A percentile compares a stretch with the other conserved stretches of the same genome.
Evolutionary conservation across 2,113 vertebrate genomes (phyloP).

Genomic region (Cyprinodon variegatus): DNA sequence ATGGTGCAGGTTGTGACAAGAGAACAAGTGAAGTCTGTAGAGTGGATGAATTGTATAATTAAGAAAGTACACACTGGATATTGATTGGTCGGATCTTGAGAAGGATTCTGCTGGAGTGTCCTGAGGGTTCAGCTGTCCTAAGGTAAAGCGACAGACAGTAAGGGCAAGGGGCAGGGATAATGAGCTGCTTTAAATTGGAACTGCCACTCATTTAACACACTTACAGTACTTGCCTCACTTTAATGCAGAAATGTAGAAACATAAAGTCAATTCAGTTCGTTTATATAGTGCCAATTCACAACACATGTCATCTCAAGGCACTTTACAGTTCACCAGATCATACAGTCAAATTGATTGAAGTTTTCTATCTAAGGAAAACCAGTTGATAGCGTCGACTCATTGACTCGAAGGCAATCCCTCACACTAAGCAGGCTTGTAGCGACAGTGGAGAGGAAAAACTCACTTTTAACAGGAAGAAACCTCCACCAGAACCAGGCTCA

Average conservation of each 20-base stretch:
- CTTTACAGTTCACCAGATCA: no score
- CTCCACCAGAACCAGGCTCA: no score
- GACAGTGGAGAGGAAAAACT: no score
- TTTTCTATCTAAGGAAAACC: no score
- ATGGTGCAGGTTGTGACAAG: slow-evolving; percentile 19
- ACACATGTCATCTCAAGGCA: no score
- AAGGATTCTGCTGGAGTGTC: slow-evolving; percentile 43
- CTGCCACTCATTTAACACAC: slow-evolving; percentile 26
- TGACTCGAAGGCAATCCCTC: no score
- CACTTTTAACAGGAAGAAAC: no score
- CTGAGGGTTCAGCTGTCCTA: slow-evolving; percentile 37
- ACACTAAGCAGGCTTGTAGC: no score
- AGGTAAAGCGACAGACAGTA: slow-evolving; percentile 45
- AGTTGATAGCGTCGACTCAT: no score
- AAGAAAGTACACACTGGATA: slow-evolving; percentile 47
- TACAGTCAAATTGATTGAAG: no score
- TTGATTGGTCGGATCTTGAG: slow-evolving; percentile 58
- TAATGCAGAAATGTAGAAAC: slow-evolving; percentile 18
- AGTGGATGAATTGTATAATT: slow-evolving; percentile 68
- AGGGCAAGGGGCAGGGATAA: slow-evolving; percentile 45
- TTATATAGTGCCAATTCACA: no score
- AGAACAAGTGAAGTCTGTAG: slow-evolving; percentile 39
- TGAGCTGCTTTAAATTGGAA: slow-evolving; percentile 51
- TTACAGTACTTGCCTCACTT: slow-evolving; percentile 15
- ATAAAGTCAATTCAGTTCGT: neutral